These are phyloP conservation scores for Hemitrygon akajei DNA, from an alignment of 2,797 vertebrate genomes.

Conservation along the genomic window DNA sequence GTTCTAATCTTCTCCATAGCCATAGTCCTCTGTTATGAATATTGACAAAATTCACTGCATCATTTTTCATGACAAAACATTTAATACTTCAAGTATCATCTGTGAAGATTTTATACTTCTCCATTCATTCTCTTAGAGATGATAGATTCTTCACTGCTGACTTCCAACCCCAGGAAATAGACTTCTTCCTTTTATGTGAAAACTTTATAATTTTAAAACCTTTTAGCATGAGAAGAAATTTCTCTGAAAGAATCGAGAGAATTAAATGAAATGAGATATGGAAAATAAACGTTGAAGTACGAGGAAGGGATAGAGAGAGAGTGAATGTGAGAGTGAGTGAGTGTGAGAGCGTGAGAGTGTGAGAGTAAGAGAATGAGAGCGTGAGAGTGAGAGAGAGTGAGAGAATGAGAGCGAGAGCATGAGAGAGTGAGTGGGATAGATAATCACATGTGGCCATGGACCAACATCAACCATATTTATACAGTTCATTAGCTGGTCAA, in stretches of 20 bases:
- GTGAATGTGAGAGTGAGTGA: too few relatives aligned
- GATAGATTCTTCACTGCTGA: not conserved
- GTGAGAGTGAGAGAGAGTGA: too few relatives aligned
- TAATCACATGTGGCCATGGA: not conserved
- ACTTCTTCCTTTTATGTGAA: too few relatives aligned
- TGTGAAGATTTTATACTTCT: not conserved
- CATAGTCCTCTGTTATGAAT: too few relatives aligned
- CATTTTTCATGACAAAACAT: not conserved
- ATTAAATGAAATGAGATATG: not conserved
- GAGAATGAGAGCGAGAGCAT: not conserved
- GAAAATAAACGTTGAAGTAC: too few relatives aligned
- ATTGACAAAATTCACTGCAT: not conserved
- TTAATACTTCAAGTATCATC: not conserved
- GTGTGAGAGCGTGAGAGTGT: too few relatives aligned
- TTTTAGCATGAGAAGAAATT: not conserved
- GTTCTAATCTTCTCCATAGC: not conserved
- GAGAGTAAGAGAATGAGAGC: too few relatives aligned
- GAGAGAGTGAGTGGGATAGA: not conserved
- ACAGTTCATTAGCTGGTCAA: not conserved
- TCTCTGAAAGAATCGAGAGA: not conserved
- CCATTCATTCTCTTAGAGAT: not conserved
- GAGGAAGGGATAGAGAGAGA: too few relatives aligned
- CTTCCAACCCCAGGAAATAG: too few relatives aligned
- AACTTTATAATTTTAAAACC: not conserved
- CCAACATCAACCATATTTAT: not conserved